Evolutionary conservation across 2,888 invertebrate genomes (phyloP), one percentile per base, ranked within the genome.

Genomic region (Iphiclides podalirius): DNA sequence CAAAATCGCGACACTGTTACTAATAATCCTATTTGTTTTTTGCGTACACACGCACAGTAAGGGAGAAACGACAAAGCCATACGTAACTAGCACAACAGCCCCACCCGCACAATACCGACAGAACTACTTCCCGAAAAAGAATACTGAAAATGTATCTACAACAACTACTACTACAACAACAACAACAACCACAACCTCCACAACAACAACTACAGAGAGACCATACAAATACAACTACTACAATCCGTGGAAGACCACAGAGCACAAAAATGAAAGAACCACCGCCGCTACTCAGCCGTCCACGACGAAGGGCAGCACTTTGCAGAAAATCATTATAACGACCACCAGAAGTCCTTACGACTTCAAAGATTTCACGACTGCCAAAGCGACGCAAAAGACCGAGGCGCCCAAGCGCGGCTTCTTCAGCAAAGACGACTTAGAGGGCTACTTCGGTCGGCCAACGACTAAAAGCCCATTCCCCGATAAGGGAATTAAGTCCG

Each of bases 321-420:
- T 79, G 46, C 80, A 84, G 57, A 87, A 80, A 67, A 86, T 83
- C 56, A 86, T 84, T 3, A 72, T 86, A 26, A 78, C 88, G 12
- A 85, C 90, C 9, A 91, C 91, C 8, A 87, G 83, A 72, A 91
- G 85, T 65, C 91, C 91, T 1, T 91, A 91, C 70, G 84, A 87
- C 56, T 89, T 89, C 63, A 79, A 87, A 65, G 86, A 88, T 38
- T 89, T 79, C 54, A 68, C 72, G 0, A 89, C 84, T 61, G 79
- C 68, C 75, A 77, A 72, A 49, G 70, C 70, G 52, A 73, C 69
- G 59, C 76, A 71, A 39, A 67, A 62, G 46, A 59, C 69, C 1
- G 63, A 66, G 12, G 55, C 54, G 9, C 64, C 72, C 3, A 87
- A 77, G 66, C 63, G 66, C 37, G 83, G 86, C 2, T 86, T 79